phyloP scores from a whole-genome alignment of 2,888 invertebrate genomes.

The Lysandra bellargus region DNA sequence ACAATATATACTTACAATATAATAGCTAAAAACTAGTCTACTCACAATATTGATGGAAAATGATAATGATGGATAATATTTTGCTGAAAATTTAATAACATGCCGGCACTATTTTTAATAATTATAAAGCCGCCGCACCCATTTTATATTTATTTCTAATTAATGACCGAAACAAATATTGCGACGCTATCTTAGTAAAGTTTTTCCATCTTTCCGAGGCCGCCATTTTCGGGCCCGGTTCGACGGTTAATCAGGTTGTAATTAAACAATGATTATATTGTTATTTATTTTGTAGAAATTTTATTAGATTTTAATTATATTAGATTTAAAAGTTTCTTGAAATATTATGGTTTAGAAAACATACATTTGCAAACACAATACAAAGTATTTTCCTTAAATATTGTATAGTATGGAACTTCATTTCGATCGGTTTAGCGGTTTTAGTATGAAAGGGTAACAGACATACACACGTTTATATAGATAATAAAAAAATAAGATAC shows the following conservation, averaged over 20 bases:
- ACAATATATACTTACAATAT: background rate
- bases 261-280: background rate
- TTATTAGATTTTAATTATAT: too few relatives aligned
- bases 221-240: conserved; percentile 45
- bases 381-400: too few relatives aligned
- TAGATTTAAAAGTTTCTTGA: too few relatives aligned
- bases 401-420: too few relatives aligned
- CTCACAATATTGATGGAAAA: background rate
- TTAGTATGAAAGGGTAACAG: too few relatives aligned
- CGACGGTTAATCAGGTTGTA: conserved; percentile 36
- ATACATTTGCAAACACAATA: too few relatives aligned
- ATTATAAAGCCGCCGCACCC: conserved; percentile 20
- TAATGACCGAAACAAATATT: conserved; percentile 61
- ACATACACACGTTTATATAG: too few relatives aligned
- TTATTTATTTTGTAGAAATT: conserved; percentile 1
- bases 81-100: background rate
- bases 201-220: conserved; percentile 58
- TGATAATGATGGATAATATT: background rate
- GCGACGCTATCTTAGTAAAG: conserved; percentile 50
- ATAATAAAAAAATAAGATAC: too few relatives aligned
- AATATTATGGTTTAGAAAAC: too few relatives aligned
- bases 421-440: too few relatives aligned
- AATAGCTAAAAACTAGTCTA: background rate
- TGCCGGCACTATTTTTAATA: conserved; percentile 11
- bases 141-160: conserved; percentile 53